Conservation (phyloP, 2,797 vertebrate genomes). For the Huso huso region DNA sequence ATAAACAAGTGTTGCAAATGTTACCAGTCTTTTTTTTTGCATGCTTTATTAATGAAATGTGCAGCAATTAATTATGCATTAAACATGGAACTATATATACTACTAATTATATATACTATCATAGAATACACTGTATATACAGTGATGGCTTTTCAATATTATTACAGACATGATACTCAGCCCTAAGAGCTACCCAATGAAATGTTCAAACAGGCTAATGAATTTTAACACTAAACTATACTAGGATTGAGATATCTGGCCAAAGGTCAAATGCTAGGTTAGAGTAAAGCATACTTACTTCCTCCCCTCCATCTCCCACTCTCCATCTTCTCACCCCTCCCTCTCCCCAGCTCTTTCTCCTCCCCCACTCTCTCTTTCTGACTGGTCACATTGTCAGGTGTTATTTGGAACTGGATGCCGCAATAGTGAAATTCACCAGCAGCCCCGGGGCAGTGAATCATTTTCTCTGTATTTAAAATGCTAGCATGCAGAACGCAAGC, state of each 20-base stretch:
- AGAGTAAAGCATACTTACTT: slow-evolving; percentile 20
- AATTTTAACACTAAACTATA: slow-evolving; percentile 48
- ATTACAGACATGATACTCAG: too few species aligned
- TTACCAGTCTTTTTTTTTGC: too few species aligned
- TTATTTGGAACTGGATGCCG: slow-evolving; percentile 70
- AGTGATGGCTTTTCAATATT: too few species aligned
- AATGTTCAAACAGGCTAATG: slow-evolving; percentile 66
- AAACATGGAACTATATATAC: too few species aligned
- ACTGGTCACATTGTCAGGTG: slow-evolving; percentile 60
- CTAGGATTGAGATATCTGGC: slow-evolving; percentile 57
- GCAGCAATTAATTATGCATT: too few species aligned
- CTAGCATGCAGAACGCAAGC: slow-evolving; percentile 47
- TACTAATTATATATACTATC: too few species aligned
- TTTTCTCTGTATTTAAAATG: slow-evolving; percentile 70
- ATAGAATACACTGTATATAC: too few species aligned
- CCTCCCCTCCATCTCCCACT: neutral
- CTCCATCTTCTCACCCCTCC: neutral
- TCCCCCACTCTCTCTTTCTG: slow-evolving; percentile 17
- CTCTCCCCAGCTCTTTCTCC: slow-evolving; percentile 15
- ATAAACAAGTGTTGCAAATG: too few species aligned
- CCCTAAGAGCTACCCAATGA: slow-evolving; percentile 57
- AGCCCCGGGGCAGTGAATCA: slow-evolving; percentile 67
- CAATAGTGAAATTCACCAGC: slow-evolving; percentile 73
- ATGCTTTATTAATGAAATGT: too few species aligned
- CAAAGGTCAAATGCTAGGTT: slow-evolving; percentile 48